Evolutionary conservation across 2,113 vertebrate species (phyloP).

Genomic region (Gulo gulo): DNA sequence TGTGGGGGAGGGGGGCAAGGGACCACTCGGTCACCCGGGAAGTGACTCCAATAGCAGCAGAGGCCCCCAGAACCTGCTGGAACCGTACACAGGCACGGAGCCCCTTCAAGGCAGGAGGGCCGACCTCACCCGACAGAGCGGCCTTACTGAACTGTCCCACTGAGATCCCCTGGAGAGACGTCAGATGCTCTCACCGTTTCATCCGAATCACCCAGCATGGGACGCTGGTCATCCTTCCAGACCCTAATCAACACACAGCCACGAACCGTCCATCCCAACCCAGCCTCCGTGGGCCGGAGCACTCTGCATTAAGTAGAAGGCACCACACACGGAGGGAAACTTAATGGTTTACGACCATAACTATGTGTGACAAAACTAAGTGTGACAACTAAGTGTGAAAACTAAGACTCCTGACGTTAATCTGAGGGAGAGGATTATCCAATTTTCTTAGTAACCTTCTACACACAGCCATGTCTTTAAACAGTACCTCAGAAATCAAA

Average conservation of each 20-base stretch:
- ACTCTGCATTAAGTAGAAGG: background rate
- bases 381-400: background rate
- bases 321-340: fast-evolving
- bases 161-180: background rate
- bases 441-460: background rate
- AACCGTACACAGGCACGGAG: background rate
- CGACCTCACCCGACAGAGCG: fast-evolving
- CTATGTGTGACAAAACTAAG: background rate
- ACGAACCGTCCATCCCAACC: background rate
- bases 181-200: background rate
- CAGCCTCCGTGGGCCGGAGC: fast-evolving
- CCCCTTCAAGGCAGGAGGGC: background rate
- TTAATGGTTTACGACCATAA: fast-evolving
- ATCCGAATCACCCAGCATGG: fast-evolving
- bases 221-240: fast-evolving
- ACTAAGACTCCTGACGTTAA: background rate
- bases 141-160: fast-evolving
- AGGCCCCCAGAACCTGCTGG: too few species aligned
- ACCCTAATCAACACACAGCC: background rate
- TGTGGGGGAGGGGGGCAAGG: fast-evolving
- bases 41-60: background rate
- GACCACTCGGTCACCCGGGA: background rate
- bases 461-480: background rate
- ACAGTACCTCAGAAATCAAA: background rate
- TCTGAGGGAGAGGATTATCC: background rate